Evolutionary conservation across 2,888 invertebrate genomes (phyloP), one percentile per base, ranked within the genome.

Genomic region (Dasysyrphus albostriatus): DNA sequence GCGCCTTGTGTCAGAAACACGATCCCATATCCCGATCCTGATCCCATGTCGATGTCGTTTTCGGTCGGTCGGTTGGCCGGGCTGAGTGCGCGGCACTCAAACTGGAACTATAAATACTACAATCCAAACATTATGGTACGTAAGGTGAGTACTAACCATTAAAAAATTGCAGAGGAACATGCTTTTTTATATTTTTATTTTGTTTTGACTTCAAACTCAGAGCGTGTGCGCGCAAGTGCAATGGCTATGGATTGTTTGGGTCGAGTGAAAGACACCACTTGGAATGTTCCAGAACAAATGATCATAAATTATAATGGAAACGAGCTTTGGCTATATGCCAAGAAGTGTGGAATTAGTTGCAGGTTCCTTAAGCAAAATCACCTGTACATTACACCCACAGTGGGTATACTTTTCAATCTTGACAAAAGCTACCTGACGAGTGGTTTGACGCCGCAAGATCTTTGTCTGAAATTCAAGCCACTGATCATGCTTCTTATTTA

Each of bases 91-190:
- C 24, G 54, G 61, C 42, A 32, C 56, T 49, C 74, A 69, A 81
- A 85, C 81, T 85, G 77, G 84, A 85, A 77, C 76, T 73, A 85
- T 85, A 73, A 85, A 81, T 79, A 69, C 83, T 29, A 56, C 58
- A 65, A 81, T 76, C 47, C 76, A 58, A 63, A 70, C 75, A 84
- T 75, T 75, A 42, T 69, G 69, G 65, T 59, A 47, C 32, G 37
- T 61, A 49, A 72, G 72, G 16, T 44, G 72, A 72, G 59, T 58
- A 56, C 34, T 14, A 78, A 67, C 44, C 77, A 72, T 58, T 44
- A 63, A 63, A 61, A 51, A 65, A 34, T 67, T 49, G 49, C 67
- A 49, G 4, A 8, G 37, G 37, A 67, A 67, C 67, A 37, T 67
- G 49, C 49, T 67, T 49, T 67, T 63, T 47, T 19, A 14, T n/a